Base-by-base conservation (phyloP, 2,113 vertebrate species). In the Gnathonemus longibarbis region DNA sequence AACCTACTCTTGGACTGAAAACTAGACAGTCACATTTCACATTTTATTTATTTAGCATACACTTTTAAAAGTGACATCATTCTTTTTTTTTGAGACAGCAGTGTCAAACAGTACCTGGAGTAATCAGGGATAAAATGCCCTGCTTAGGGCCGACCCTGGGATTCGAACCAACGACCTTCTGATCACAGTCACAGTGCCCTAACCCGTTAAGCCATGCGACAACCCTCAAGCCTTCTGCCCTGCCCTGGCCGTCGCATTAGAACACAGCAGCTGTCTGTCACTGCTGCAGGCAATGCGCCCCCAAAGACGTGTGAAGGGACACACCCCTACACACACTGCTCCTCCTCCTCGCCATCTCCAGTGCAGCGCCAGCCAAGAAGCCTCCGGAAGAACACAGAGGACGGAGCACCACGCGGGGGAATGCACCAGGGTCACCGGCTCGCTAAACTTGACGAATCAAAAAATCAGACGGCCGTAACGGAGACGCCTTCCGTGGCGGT, bases 401-500 rank as follows among this genome's bases (percentile, higher is more conserved):
- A 21, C 7, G 0, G 21, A 48, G 45, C 56, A n/a, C 24, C 13
- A 13, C 24, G 39, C 0, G 1, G 6, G 0, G 74, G 13, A 8
- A 77, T 2, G 62, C 24, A 8, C 0, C 62, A 74, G 58, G 88
- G 58, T 42, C 17, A 7, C 9, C 10, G 5, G 88, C 15, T 46
- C 24, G 13, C 62, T 21, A 21, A 88, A 50, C 27, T 62, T 50
- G 62, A 74, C n/a, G 2, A 15, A 62, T 88, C 88, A 74, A 74
- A 88, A 70, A 88, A 5, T 49, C 48, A 24, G 39, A 77, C 27
- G 80, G n/a, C 66, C 39, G 84, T 70, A 70, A 50, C 83, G 89
- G 89, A 90, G 88, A 92, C 31, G 88, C 52, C 56, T 39, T 85
- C 58, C 48, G 88, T 58, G 53, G 24, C 31, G 52, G 74, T 31